Conservation (phyloP, 2,888 invertebrate genomes). For the Mystacides longicornis region DNA sequence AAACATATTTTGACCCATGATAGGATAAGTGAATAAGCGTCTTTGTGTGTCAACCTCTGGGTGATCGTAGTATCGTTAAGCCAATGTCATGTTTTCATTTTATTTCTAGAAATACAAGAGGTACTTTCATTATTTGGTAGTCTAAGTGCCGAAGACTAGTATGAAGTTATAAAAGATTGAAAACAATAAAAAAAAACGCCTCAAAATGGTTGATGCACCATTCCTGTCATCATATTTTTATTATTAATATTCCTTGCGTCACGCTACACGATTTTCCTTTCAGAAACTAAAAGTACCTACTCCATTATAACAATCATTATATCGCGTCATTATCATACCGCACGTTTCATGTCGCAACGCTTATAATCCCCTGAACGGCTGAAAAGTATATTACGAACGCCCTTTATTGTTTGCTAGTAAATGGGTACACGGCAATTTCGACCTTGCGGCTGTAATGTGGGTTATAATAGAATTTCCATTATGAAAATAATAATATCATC, state of each 20-base stretch:
- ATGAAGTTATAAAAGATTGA: too few relatives aligned
- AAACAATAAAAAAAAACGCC: too few relatives aligned
- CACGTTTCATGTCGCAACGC: background rate
- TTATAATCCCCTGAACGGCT: background rate
- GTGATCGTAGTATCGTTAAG: too few relatives aligned
- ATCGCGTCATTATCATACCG: background rate
- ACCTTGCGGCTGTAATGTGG: background rate
- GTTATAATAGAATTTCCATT: background rate
- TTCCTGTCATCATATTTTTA: background rate
- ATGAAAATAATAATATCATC: background rate
- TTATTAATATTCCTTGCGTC: constrained; percentile 15
- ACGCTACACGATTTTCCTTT: constrained; percentile 21
- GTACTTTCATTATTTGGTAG: too few relatives aligned
- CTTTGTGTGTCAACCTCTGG: too few relatives aligned
- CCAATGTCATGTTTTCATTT: too few relatives aligned
- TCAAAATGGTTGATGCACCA: background rate
- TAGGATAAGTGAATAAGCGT: too few relatives aligned
- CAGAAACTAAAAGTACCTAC: constrained; percentile 11
- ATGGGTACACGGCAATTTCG: background rate
- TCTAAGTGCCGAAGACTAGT: too few relatives aligned
- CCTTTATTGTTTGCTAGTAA: too few relatives aligned
- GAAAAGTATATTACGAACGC: background rate
- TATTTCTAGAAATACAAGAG: too few relatives aligned
- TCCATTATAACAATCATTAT: constrained; percentile 12
- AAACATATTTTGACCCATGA: too few relatives aligned